A percentile compares a stretch with the other conserved stretches of the same genome.
Evolutionary conservation across 2,888 invertebrate genomes (phyloP).

Genomic region (Drosophila anceps): DNA sequence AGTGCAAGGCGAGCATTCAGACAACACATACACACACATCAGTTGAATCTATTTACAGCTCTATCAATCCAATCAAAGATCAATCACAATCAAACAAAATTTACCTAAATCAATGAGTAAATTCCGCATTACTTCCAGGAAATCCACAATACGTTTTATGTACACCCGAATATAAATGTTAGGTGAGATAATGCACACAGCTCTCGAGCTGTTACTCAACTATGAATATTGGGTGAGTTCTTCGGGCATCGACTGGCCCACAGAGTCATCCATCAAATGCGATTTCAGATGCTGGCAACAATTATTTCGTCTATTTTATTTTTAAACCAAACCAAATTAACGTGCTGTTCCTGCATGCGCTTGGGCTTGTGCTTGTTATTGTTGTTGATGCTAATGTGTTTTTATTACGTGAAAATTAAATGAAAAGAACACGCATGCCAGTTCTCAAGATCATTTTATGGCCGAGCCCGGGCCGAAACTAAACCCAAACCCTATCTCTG

Average conservation of each 20-base stretch:
- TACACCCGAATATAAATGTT: constrained; percentile 34
- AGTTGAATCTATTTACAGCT: constrained; percentile 27
- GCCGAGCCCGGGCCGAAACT: constrained; percentile 20
- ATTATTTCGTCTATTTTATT: constrained; percentile 81
- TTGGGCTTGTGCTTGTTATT: constrained; percentile 51
- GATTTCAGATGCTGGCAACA: constrained; percentile 64
- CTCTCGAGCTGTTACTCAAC: constrained; percentile 58
- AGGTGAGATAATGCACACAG: constrained; percentile 44
- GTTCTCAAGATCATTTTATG: constrained; percentile 69
- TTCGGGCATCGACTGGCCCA: constrained; percentile 15
- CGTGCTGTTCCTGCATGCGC: constrained; percentile 47
- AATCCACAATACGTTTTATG: constrained; percentile 66
- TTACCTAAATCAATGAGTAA: constrained; percentile 38
- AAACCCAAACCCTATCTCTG: constrained; percentile 43
- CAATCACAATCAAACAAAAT: constrained; percentile 66
- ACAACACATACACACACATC: constrained; percentile 5
- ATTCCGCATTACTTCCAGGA: constrained; percentile 79
- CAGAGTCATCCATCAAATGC: constrained; percentile 73
- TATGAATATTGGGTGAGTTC: constrained; percentile 33
- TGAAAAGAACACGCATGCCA: constrained; percentile 43
- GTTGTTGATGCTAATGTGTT: constrained; percentile 72
- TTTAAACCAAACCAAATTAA: constrained; percentile 73
- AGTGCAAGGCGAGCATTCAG: constrained; percentile 5
- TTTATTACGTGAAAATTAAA: constrained; percentile 74
- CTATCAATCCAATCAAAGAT: constrained; percentile 65